Evolutionary conservation across 2,888 invertebrate species (phyloP).

Genomic region (Resseliella maxima): DNA sequence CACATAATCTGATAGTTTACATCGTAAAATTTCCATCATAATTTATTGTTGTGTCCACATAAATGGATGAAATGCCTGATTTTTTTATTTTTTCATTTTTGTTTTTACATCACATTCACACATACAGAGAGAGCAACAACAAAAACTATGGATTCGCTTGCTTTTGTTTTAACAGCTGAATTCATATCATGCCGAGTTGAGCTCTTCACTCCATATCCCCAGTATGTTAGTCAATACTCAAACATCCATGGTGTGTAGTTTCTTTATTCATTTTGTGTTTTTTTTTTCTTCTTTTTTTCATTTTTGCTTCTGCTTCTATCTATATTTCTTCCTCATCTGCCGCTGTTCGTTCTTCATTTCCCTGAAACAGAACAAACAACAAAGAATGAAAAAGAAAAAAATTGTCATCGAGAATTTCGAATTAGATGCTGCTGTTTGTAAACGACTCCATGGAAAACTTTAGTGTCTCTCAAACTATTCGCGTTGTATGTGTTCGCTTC

Average conservation of each 20-base stretch:
- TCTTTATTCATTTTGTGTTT: too few relatives aligned
- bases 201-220: neutral
- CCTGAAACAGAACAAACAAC: neutral
- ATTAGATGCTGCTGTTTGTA: neutral
- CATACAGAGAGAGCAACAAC: too few relatives aligned
- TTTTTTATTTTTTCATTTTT: neutral
- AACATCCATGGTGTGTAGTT: too few relatives aligned
- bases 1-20: neutral
- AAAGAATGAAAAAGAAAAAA: neutral
- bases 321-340: neutral
- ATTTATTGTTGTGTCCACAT: neutral
- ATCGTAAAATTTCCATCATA: neutral
- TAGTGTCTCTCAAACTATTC: neutral
- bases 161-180: slow-evolving; percentile 31
- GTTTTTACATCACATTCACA: too few relatives aligned
- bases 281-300: neutral
- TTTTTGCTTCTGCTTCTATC: neutral
- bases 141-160: neutral
- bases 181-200: neutral
- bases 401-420: neutral
- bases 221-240: neutral
- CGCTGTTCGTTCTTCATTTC: neutral
- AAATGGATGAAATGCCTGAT: neutral
- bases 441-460: neutral
- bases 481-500: neutral